Evolutionary conservation across 2,797 vertebrate species (phyloP).

Genomic region (Lagorchestes hirsutus): DNA sequence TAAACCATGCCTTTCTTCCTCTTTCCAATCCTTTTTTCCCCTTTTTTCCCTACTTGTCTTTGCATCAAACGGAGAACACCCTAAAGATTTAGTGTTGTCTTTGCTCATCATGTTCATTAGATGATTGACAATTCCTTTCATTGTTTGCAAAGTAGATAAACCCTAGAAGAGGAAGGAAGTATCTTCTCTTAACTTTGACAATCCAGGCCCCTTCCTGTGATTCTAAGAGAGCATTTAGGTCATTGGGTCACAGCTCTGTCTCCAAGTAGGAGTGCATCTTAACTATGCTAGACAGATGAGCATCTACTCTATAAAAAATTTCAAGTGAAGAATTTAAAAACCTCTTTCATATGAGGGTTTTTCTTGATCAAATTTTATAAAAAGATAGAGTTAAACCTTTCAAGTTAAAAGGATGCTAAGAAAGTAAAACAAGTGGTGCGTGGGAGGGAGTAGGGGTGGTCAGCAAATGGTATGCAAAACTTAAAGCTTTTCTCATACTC

Average conservation of each 20-base stretch:
- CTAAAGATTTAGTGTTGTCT: background rate
- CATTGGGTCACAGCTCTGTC: background rate
- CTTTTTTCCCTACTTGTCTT: background rate
- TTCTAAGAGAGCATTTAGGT: conserved; percentile 32
- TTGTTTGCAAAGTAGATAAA: conserved; percentile 35
- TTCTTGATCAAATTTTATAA: background rate
- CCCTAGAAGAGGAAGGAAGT: conserved; percentile 18
- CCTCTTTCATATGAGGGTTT: background rate
- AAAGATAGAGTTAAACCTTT: background rate
- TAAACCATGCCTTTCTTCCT: background rate
- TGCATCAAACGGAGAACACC: conserved; percentile 26
- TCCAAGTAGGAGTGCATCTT: background rate
- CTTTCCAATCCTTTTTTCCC: background rate
- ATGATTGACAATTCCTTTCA: background rate
- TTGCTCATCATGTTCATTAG: background rate
- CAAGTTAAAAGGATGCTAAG: background rate
- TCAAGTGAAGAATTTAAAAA: background rate
- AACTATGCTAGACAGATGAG: conserved; percentile 1
- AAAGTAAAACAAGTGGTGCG: conserved; percentile 2
- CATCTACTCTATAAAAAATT: background rate
- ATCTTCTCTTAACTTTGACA: conserved; percentile 22
- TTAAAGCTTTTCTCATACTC: background rate
- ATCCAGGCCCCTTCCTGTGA: conserved; percentile 24
- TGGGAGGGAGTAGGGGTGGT: background rate
- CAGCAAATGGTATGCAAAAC: background rate